Evolutionary conservation across 2,113 vertebrate species (phyloP).

Genomic region (Nycticryphes semicollaris): DNA sequence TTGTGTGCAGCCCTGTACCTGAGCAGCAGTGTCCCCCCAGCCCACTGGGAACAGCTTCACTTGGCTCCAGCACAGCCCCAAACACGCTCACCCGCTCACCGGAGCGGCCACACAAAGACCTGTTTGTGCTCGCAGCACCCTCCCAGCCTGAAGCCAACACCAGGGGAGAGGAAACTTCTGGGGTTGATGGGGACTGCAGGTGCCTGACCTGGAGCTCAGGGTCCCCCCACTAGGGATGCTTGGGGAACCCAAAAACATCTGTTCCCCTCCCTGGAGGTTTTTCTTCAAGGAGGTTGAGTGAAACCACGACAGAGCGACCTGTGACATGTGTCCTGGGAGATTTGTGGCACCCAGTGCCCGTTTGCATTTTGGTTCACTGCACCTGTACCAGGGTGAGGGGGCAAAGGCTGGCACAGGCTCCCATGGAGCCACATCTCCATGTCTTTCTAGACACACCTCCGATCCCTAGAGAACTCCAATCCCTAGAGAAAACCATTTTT

Average conservation of each 20-base stretch:
- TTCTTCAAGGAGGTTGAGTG: not conserved
- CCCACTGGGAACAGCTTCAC: not conserved
- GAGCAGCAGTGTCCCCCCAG: not conserved
- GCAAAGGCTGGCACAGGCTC: not conserved
- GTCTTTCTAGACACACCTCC: not conserved
- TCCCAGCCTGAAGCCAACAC: not conserved
- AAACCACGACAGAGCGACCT: not conserved
- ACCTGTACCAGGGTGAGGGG: rapidly evolving
- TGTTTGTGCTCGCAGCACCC: not conserved
- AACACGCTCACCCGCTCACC: rapidly evolving
- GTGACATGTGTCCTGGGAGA: not conserved
- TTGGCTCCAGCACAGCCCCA: not conserved
- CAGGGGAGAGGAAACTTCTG: not conserved
- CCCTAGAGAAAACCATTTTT: not conserved
- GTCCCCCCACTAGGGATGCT: not conserved
- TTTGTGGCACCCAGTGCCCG: rapidly evolving
- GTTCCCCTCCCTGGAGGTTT: not conserved
- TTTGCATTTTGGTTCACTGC: rapidly evolving
- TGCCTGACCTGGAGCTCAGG: not conserved
- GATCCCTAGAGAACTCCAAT: too few species aligned
- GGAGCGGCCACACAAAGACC: not conserved
- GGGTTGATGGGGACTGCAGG: not conserved
- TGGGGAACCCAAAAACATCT: not conserved
- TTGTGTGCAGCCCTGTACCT: not conserved
- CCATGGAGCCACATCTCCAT: not conserved